A percentile compares a stretch with the other conserved stretches of the same genome.
Evolutionary conservation across 2,888 invertebrate genomes (phyloP).

Genomic region (Athalia circularis): DNA sequence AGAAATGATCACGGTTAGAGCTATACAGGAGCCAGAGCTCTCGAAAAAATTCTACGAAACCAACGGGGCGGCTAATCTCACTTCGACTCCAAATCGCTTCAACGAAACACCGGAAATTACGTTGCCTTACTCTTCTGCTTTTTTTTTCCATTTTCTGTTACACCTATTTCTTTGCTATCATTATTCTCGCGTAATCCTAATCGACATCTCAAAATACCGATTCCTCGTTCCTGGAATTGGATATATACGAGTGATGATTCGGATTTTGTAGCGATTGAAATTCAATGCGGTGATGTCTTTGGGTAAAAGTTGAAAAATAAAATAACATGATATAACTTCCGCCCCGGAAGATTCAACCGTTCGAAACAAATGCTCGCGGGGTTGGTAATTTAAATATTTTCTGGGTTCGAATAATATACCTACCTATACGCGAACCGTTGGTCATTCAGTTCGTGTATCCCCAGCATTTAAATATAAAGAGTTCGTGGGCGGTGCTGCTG

Average conservation of each 20-base stretch:
- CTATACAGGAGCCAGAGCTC: neutral
- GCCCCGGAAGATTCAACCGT: neutral
- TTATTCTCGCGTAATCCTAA: too few relatives aligned
- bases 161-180: too few relatives aligned
- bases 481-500: neutral
- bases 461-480: slow-evolving; percentile 8
- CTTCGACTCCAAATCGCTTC: neutral
- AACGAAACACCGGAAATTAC: neutral
- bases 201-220: too few relatives aligned
- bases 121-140: neutral
- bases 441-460: neutral
- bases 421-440: neutral
- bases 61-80: slow-evolving; percentile 2
- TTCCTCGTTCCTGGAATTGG: too few relatives aligned
- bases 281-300: neutral
- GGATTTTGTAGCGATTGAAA: neutral
- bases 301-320: neutral
- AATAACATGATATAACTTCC: neutral
- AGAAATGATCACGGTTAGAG: neutral
- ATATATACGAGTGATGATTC: too few relatives aligned
- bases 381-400: slow-evolving; percentile 11
- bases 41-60: slow-evolving; percentile 17
- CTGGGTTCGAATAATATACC: neutral
- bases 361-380: neutral
- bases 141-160: too few relatives aligned